Evolutionary conservation across 1,140 invertebrate species (phyloP).

Genomic region (Planococcus citri): DNA sequence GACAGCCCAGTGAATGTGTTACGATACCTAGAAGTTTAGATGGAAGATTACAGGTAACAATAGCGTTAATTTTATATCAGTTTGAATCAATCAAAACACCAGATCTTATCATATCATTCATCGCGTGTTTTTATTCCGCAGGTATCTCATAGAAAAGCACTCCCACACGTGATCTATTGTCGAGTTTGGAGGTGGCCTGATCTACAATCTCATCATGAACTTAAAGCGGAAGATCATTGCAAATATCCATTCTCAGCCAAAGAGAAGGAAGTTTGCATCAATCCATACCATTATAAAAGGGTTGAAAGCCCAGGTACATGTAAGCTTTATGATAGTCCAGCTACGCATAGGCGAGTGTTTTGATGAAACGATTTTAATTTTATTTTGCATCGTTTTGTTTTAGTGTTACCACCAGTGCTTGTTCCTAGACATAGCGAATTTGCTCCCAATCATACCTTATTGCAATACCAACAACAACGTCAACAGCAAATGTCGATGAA

Average conservation of each 20-base stretch:
- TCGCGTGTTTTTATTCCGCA: conserved; percentile 32
- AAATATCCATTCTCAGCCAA: conserved; percentile 89
- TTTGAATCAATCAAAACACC: too few relatives aligned
- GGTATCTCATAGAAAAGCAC: conserved; percentile 87
- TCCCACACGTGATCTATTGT: conserved; percentile 97
- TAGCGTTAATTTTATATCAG: too few relatives aligned
- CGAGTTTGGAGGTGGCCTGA: conserved; percentile 97
- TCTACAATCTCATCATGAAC: conserved; percentile 89
- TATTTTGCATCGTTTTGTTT: conserved; percentile 40
- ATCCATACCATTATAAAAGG: conserved; percentile 94
- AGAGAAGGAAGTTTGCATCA: conserved; percentile 95
- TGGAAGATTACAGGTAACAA: conserved; percentile 82
- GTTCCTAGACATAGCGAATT: conserved; percentile 91
- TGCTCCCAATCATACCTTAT: conserved; percentile 70
- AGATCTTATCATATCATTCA: too few relatives aligned
- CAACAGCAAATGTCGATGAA: not conserved
- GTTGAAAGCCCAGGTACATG: conserved; percentile 78
- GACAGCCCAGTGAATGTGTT: conserved; percentile 89
- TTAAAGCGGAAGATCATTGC: conserved; percentile 85
- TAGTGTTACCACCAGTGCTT: conserved; percentile 84
- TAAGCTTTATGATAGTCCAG: too few relatives aligned
- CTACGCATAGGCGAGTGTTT: too few relatives aligned
- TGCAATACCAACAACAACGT: conserved; percentile 75
- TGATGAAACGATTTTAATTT: too few relatives aligned
- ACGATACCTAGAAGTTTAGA: conserved; percentile 94